Evolutionary conservation across 2,888 invertebrate genomes (phyloP), one percentile per base, ranked within the genome.

Genomic region (Torymus aiolomorphi): DNA sequence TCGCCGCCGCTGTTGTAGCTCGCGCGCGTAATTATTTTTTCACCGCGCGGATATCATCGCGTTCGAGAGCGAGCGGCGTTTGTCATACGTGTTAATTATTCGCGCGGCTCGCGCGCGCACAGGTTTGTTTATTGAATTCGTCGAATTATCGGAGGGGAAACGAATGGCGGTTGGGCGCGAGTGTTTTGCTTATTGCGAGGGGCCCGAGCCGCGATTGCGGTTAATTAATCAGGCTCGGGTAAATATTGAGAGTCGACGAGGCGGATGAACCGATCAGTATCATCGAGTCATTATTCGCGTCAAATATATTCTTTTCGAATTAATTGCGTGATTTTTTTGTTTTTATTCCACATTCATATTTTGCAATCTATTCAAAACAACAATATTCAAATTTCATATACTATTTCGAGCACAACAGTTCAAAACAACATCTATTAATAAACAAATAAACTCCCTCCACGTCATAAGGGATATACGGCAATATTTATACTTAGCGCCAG

Each of bases 71-170:
- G 70, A 20, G 16, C 24, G 3, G 49, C 49, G 57, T 79, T 63
- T 71, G 70, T 79, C 75, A 71, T 80, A 76, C 66, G 79, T 51
- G 79, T 80, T 76, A 71, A 76, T 76, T 76, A 76, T 80, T 42
- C 31, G 31, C 31, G 31, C 31, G n/a, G 31, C 31, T 5, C 42
- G 57, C 57, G 52, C 13, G 16, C 13, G 20, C 56, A 54, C 56
- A 54, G 56, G 72, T 67, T 80, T 56, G 56, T 80, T 72, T 65
- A 56, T 62, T 59, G 51, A 62, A 80, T 72, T 67, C 24, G 57
- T 73, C 49, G 49, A 51, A 31, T 62, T 69, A 57, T 74, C 18
- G 52, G 59, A 31, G 42, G 57, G 24, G 61, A 54, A 18, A 56
- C 14, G 54, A 69, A 49, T 49, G 16, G 14, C 16, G 13, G 69